Percentiles rank a stretch among this genome's conserved stretches.
phyloP scores from a whole-genome alignment of 2,113 vertebrate species.

The Guaruba guarouba region DNA sequence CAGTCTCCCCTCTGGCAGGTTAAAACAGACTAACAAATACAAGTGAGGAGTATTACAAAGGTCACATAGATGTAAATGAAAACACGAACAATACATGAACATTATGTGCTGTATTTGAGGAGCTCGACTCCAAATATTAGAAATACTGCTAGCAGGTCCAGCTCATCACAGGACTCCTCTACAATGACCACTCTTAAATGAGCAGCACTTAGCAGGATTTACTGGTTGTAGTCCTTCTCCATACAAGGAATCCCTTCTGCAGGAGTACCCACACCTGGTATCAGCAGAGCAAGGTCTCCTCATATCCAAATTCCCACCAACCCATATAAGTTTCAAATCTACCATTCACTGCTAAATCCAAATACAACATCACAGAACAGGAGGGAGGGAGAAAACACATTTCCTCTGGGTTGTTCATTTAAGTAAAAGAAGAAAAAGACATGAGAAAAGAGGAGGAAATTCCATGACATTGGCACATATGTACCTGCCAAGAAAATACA shows the following conservation, averaged over 20 bases:
- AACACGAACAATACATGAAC: background rate
- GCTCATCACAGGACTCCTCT: background rate
- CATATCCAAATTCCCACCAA: background rate
- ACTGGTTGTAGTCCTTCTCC: background rate
- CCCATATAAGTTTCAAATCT: background rate
- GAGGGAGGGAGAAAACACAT: background rate
- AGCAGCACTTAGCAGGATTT: background rate
- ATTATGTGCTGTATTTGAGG: background rate
- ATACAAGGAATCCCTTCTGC: background rate
- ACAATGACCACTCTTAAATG: background rate
- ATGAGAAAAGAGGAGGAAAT: background rate
- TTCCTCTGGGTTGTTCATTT: background rate
- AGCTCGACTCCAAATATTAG: background rate
- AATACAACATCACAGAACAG: background rate
- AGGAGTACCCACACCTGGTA: rapidly evolving
- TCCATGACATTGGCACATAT: background rate
- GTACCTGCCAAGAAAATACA: rapidly evolving
- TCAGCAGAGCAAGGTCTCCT: background rate
- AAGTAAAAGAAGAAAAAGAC: background rate
- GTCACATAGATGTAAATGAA: background rate
- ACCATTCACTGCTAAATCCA: background rate
- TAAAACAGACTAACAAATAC: background rate
- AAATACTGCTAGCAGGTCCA: background rate
- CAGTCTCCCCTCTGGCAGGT: background rate
- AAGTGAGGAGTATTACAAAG: background rate